phyloP scores from a whole-genome alignment of 2,797 vertebrate genomes.

The Hybognathus amarus region DNA sequence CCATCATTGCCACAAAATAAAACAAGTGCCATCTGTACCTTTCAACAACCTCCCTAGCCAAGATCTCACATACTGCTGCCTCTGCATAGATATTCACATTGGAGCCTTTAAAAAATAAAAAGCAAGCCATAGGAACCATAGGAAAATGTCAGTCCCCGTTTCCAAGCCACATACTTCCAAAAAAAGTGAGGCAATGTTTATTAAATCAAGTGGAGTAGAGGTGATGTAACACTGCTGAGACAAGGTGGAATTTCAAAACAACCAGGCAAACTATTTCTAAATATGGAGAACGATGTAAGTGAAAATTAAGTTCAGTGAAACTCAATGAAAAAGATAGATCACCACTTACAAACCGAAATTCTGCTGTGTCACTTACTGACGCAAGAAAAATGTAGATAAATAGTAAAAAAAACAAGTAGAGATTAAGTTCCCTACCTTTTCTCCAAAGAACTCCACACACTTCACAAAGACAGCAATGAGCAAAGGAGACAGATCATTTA shows the following conservation, averaged over 20 bases:
- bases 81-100: constrained; percentile 29
- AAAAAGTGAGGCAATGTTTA: not conserved
- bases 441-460: constrained; percentile 83
- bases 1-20: not conserved
- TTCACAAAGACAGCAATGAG: constrained; percentile 80
- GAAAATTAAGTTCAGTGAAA: constrained; percentile 4
- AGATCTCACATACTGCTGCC: constrained; percentile 40
- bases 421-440: constrained; percentile 78
- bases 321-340: not conserved
- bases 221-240: constrained; percentile 31
- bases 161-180: not conserved
- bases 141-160: not conserved
- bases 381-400: not conserved
- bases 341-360: not conserved
- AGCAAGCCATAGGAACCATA: not conserved
- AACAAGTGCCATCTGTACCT: constrained; percentile 38
- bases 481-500: constrained; percentile 74
- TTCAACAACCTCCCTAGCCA: constrained; percentile 28
- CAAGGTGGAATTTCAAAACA: not conserved
- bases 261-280: constrained; percentile 28
- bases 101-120: not conserved
- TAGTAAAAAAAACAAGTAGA: constrained; percentile 57
- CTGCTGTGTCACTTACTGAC: not conserved
- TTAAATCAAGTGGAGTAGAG: not conserved
- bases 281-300: not conserved